Evolutionary conservation across 2,113 vertebrate species (phyloP), one percentile per base, ranked within the genome.

Genomic region (Illadopsis cleaveri): DNA sequence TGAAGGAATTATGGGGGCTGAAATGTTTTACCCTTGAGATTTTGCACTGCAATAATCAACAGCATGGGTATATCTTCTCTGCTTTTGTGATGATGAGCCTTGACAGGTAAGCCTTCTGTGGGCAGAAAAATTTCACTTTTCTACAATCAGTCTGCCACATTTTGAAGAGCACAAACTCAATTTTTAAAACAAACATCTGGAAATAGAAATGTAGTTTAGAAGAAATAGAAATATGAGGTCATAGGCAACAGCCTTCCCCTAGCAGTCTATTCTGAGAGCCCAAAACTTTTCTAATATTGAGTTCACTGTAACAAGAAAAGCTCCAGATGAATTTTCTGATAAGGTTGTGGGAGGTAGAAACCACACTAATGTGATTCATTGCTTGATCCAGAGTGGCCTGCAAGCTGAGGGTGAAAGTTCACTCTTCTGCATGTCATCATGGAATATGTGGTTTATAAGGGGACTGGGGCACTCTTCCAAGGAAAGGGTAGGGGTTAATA

Each of bases 111-210:
- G 30, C 31, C 48, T 65, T 82, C 64, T 72, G 37, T 38, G 48
- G 44, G 25, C 42, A 86, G 83, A 60, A 78, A 6, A 23, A 61
- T 2, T 47, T 54, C 18, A 38, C 20, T 85, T 93, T 51, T 76
- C 12, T 65, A 27, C n/a, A 31, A 30, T 51, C 65, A 48, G 30
- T 44, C 42, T 95, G 68, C 86, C 72, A 81, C 31, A 73, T 65
- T 81, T 68, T 89, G 83, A 94, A 80, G 48, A 89, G 42, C 37
- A 42, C 9, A 50, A 50, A 23, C 47, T 65, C 89, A 61, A 83
- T 86, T 94, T 94, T 89, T 91, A 45, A 95, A 91, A 57, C 76
- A 96, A 95, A 93, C 33, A 83, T 37, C 50, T 84, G 25, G 37
- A 86, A 81, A 73, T 83, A 91, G 83, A 91, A 84, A 77, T 50